Percentiles rank a stretch among this genome's conserved stretches.
phyloP scores from a whole-genome alignment of 1,140 invertebrate species.

The Elysia chlorotica region DNA sequence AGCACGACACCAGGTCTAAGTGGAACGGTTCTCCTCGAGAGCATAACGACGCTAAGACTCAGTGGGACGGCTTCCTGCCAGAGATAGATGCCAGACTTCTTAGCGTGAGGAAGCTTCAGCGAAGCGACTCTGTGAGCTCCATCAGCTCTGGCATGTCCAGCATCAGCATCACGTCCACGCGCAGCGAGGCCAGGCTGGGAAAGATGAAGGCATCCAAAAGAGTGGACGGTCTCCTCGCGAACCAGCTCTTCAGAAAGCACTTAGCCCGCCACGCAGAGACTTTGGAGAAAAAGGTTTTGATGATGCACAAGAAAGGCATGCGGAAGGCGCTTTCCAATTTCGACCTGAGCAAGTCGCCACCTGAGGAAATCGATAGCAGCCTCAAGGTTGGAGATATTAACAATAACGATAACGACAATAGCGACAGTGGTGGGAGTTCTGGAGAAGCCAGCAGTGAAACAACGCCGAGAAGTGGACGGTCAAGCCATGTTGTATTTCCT shows the following conservation, averaged over 20 bases:
- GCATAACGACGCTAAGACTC: too few species aligned
- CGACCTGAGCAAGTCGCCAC: neutral
- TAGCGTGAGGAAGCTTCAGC: too few species aligned
- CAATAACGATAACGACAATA: neutral
- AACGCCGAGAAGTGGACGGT: neutral
- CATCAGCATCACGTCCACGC: neutral
- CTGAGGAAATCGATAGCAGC: neutral
- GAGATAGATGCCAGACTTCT: too few species aligned
- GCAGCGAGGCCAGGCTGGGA: neutral
- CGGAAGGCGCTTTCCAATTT: constrained; percentile 23
- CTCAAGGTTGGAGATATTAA: neutral
- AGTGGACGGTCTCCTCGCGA: constrained; percentile 16
- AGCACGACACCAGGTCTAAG: too few species aligned
- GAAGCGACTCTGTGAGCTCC: neutral
- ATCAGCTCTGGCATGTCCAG: neutral
- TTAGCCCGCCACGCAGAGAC: constrained; percentile 8
- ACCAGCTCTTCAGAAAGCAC: constrained; percentile 25
- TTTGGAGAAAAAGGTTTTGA: constrained; percentile 18
- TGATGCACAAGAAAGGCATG: constrained; percentile 1
- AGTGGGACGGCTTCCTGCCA: too few species aligned
- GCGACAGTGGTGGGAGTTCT: neutral
- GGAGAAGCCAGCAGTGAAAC: neutral
- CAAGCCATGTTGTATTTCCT: too few species aligned
- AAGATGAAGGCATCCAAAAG: neutral
- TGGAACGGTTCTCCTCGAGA: too few species aligned